Evolutionary conservation across 2,797 vertebrate species (phyloP), one percentile per base, ranked within the genome.

Genomic region (Tapera naevia): DNA sequence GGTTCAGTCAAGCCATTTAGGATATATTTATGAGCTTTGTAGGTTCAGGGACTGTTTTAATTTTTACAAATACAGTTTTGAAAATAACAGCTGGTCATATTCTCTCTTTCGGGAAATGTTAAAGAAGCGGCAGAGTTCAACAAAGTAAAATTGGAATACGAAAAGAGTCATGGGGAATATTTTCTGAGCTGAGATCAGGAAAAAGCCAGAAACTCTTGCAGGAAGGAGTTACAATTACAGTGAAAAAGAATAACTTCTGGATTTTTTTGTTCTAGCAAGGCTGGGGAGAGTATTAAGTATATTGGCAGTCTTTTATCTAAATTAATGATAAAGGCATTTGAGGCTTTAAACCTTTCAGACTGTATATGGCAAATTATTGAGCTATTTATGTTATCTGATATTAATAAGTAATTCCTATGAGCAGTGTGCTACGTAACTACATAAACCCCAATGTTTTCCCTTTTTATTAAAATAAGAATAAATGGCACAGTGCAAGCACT

Each of bases 171-270:
- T 0, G 0, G 39, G 21, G 22, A 53, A 16, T 4, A 57, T 89
- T 78, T 91, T 60, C 32, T 74, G 17, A 70, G 45, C 37, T 69
- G 61, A 86, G 73, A 82, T 93, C 75, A 82, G 72, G 66, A 79
- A 80, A 82, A 91, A 80, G 39, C 16, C 37, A 73, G 67, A 94
- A 74, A 4, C 16, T 88, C 76, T 39, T 76, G 41, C 85, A 67
- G 62, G 45, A 70, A 67, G 48, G 41, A 62, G 39, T 57, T 93
- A 85, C 67, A 89, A 45, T 94, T 88, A 56, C 50, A 78, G 33
- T 17, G 86, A 91, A 80, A 41, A 93, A 64, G 79, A 91, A 89
- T 32, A 85, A 78, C 90, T 89, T 90, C 37, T 61, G 54, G 27
- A 67, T 6, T 90, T 94, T 54, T 58, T 71, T 94, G 53, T 95